Evolutionary conservation across 2,888 invertebrate species (phyloP), one percentile per base, ranked within the genome.

Genomic region (Leucozona laternaria): DNA sequence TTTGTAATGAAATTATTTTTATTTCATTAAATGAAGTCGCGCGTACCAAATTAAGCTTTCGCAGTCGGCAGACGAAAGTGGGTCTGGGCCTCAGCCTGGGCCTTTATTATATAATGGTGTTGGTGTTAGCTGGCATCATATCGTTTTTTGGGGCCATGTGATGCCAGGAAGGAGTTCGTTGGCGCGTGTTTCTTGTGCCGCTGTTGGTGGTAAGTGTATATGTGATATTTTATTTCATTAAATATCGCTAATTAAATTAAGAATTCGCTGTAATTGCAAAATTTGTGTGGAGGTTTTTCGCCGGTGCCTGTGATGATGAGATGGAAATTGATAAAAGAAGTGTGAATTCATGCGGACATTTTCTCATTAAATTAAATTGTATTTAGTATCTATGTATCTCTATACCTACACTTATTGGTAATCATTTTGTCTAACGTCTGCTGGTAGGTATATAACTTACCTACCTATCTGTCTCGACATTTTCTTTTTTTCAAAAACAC

Each of bases 11-110:
- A 76, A 85, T 81, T 85, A 85, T 81, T 85, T 85, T 85, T 85
- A 85, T 85, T 85, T 85, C 85, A 85, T 85, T 85, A 85, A 85
- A 62, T 85, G 77, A 81, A 85, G 85, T 85, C 85, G 81, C 81
- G 85, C 85, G 81, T 81, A 73, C 60, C 81, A 78, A 72, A 85
- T 85, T 81, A 85, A 81, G 73, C 79, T 55, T 72, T 62, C 20
- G 4, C 25, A 43, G 62, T 34, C 11, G 43, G 50, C 28, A 79
- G 72, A 76, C 72, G 57, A 43, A n/a, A n/a, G n/a, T n/a, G n/a
- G n/a, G n/a, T n/a, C n/a, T n/a, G n/a, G n/a, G n/a, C n/a, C n/a
- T n/a, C n/a, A n/a, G 40, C 6, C n/a, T 7, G 13, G 20, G 40
- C 20, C 11, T 60, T 58, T 31, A 11, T 13, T 37, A 13, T 4